phyloP scores from a whole-genome alignment of 2,888 invertebrate genomes.

The Poecilobothrus nobilitatus region DNA sequence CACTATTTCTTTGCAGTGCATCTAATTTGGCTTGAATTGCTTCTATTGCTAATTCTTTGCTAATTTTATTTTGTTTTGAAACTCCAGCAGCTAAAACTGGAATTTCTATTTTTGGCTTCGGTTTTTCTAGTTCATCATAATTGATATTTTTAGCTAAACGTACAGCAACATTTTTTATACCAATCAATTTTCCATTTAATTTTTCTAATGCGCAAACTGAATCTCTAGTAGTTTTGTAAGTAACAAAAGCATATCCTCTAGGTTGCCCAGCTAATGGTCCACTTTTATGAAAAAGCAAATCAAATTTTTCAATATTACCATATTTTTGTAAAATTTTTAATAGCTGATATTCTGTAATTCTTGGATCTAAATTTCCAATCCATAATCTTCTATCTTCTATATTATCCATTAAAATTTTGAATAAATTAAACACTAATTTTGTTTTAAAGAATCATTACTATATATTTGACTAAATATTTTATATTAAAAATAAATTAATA shows the following conservation, averaged over 20 bases:
- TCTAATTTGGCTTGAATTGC: slow-evolving; percentile 83
- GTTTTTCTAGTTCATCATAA: slow-evolving; percentile 64
- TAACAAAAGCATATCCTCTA: slow-evolving; percentile 88
- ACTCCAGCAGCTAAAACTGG: slow-evolving; percentile 63
- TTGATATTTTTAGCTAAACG: slow-evolving; percentile 71
- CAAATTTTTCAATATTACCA: slow-evolving; percentile 90
- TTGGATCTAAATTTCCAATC: slow-evolving; percentile 85
- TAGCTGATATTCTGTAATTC: slow-evolving; percentile 93
- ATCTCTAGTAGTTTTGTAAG: slow-evolving; percentile 56
- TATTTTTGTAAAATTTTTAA: slow-evolving; percentile 92
- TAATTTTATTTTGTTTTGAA: slow-evolving; percentile 52
- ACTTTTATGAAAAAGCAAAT: slow-evolving; percentile 86
- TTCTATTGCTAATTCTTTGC: slow-evolving; percentile 72
- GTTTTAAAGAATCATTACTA: no score
- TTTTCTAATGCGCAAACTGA: slow-evolving; percentile 63
- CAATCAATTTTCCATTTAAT: slow-evolving; percentile 65
- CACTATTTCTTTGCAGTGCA: slow-evolving; percentile 58
- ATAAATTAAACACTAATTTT: no score
- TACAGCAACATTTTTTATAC: slow-evolving; percentile 66
- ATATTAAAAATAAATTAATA: neutral
- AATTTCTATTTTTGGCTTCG: slow-evolving; percentile 66
- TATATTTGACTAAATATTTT: no score
- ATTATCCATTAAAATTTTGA: neutral
- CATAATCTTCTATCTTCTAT: slow-evolving; percentile 52
- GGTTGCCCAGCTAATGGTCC: slow-evolving; percentile 84